A percentile compares a stretch with the other conserved stretches of the same genome.
phyloP scores from a whole-genome alignment of 1,140 invertebrate genomes.

The Drosophila funebris region DNA sequence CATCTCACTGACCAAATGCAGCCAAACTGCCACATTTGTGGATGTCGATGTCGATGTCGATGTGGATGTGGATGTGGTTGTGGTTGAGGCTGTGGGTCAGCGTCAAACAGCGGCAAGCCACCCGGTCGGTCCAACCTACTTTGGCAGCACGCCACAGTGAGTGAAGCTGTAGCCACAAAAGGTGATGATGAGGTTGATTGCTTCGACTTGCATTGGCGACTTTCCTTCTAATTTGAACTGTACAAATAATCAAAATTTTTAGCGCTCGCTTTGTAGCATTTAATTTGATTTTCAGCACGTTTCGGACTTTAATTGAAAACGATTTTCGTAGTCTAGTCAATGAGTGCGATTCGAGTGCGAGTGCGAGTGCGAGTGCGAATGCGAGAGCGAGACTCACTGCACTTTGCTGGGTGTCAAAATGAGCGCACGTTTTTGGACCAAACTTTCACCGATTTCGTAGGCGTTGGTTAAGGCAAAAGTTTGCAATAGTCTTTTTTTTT shows the following conservation, averaged over 20 bases:
- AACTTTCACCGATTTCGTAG: conserved; percentile 72
- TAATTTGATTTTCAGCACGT: conserved; percentile 80
- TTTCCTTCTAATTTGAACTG: conserved; percentile 75
- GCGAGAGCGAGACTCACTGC: conserved; percentile 33
- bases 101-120: no score
- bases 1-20: conserved; percentile 61
- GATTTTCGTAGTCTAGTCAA: conserved; percentile 66
- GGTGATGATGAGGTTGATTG: conserved; percentile 80
- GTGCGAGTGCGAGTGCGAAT: no score
- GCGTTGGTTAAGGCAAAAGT: conserved; percentile 64
- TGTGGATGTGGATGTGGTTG: conserved; percentile 7
- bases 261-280: conserved; percentile 57
- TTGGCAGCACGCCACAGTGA: conserved; percentile 59
- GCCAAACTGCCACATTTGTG: conserved; percentile 22
- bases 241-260: conserved; percentile 80
- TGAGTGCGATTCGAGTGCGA: conserved; percentile 25
- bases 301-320: conserved; percentile 77
- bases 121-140: conserved; percentile 68
- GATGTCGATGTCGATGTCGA: neutral
- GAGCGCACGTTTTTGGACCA: conserved; percentile 61
- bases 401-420: conserved; percentile 68
- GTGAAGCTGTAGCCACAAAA: conserved; percentile 62
- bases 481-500: conserved; percentile 1
- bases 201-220: conserved; percentile 64
- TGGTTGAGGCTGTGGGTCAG: conserved; percentile 60